Evolutionary conservation across 2,888 invertebrate species (phyloP), one percentile per base, ranked within the genome.

Genomic region (Perizoma flavofasciatum): DNA sequence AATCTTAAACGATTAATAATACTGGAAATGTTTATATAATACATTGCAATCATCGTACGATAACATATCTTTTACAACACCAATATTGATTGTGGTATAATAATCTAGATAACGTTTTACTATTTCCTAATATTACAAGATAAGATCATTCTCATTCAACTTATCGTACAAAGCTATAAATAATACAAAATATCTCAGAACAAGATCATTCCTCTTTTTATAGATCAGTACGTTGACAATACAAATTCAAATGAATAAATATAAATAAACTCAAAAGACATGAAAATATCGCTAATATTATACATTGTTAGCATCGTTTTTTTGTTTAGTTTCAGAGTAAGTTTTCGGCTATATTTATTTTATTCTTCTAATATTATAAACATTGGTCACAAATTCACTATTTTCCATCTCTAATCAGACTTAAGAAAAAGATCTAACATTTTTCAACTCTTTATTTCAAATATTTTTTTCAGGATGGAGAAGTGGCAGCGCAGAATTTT

Each of bases 401-500:
- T 2, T 22, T 22, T 22, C 22, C 3, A 22, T 22, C 22, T 3
- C 22, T 22, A 3, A 22, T 22, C 22, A 22, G 22, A 2, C 22
- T 22, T 22, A 22, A 2, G 22, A 3, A 22, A 22, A 22, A 22
- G 1, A 22, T 22, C 22, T 22, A 22, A 22, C 22, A 22, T 22
- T 22, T 22, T 22, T 22, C 22, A 22, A 22, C 22, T 22, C 7
- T 6, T 44, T 44, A 22, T 44, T 10, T 52, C 10, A 9, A 35
- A 22, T 22, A 22, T 22, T 34, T 7, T 37, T 73, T 69, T n/a
- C 74, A 82, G 81, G 70, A 71, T 46, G 49, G 57, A 9, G 69
- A 72, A 69, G 79, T 79, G 39, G 69, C 74, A 49, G 68, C 69
- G 0, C 80, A 81, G 61, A 55, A 65, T 32, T 9, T 69, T 0